phyloP scores from a whole-genome alignment of 2,113 vertebrate genomes.

The Xiphophorus couchianus region DNA sequence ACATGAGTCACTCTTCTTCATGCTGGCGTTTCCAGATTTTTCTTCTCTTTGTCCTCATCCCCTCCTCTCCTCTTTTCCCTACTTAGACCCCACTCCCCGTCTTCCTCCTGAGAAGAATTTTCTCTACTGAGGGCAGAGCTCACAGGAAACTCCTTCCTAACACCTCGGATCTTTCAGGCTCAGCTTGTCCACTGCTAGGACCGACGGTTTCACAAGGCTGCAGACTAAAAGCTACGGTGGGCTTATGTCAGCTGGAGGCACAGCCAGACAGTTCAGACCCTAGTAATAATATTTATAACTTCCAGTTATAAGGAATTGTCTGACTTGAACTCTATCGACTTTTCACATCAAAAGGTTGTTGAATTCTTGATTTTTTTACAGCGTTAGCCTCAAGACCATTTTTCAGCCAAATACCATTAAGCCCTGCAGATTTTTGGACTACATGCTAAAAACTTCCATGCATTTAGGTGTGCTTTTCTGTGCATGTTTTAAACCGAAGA shows the following conservation, averaged over 20 bases:
- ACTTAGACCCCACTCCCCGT: neutral
- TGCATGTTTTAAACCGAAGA: neutral
- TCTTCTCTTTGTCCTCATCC: conserved; percentile 56
- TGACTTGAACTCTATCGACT: neutral
- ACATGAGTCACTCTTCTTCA: conserved; percentile 71
- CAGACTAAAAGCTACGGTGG: conserved; percentile 37
- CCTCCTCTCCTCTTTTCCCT: conserved; percentile 8
- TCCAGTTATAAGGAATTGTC: conserved; percentile 1
- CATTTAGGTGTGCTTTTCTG: neutral
- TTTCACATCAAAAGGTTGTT: neutral
- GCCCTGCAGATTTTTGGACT: neutral
- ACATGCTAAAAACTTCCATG: conserved; percentile 1
- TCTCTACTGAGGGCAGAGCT: conserved; percentile 49
- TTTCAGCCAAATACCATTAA: neutral
- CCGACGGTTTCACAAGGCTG: conserved; percentile 19
- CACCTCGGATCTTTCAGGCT: conserved; percentile 57
- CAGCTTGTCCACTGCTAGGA: conserved; percentile 45
- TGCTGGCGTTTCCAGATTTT: conserved; percentile 63
- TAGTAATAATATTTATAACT: neutral
- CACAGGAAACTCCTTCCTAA: conserved; percentile 58
- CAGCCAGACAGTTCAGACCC: conserved; percentile 1
- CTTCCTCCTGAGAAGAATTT: conserved; percentile 21
- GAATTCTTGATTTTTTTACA: conserved; percentile 7
- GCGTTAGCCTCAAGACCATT: neutral
- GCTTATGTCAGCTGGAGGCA: conserved; percentile 18